Evolutionary conservation across 2,113 vertebrate species (phyloP).

Genomic region (Lichenostomus cassidix): DNA sequence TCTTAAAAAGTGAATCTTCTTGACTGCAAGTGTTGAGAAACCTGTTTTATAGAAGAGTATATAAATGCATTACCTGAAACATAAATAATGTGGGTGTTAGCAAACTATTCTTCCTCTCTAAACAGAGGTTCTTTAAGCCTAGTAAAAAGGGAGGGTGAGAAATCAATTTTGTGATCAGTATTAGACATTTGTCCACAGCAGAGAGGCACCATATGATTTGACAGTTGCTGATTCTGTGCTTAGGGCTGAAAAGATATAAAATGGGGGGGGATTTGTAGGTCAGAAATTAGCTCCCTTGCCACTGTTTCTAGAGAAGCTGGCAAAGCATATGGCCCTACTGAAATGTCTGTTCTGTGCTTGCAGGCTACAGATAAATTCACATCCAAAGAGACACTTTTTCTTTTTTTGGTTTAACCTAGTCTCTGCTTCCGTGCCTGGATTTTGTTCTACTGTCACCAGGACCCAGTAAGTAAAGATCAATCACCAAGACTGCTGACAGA

Average conservation of each 20-base stretch:
- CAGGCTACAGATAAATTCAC: conserved; percentile 1
- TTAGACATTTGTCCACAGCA: background rate
- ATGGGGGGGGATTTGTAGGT: background rate
- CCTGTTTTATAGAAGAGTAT: background rate
- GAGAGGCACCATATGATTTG: background rate
- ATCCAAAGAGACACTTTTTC: background rate
- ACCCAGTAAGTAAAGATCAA: background rate
- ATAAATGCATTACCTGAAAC: background rate
- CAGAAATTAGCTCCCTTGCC: conserved; percentile 16
- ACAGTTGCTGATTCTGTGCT: background rate
- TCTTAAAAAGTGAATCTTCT: background rate
- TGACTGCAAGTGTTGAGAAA: background rate
- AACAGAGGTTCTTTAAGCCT: background rate
- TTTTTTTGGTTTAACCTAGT: background rate
- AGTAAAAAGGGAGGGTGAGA: background rate
- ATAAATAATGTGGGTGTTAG: background rate
- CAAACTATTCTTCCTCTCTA: background rate
- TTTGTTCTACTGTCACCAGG: background rate
- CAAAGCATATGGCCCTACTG: background rate
- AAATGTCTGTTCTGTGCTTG: background rate
- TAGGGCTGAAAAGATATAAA: background rate
- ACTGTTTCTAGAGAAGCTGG: conserved; percentile 7
- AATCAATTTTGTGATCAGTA: background rate
- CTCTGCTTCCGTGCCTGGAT: background rate
- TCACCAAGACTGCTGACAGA: background rate